These are phyloP conservation scores for Formica exsecta DNA, from an alignment of 1,140 invertebrate genomes.

Conservation along the genomic window DNA sequence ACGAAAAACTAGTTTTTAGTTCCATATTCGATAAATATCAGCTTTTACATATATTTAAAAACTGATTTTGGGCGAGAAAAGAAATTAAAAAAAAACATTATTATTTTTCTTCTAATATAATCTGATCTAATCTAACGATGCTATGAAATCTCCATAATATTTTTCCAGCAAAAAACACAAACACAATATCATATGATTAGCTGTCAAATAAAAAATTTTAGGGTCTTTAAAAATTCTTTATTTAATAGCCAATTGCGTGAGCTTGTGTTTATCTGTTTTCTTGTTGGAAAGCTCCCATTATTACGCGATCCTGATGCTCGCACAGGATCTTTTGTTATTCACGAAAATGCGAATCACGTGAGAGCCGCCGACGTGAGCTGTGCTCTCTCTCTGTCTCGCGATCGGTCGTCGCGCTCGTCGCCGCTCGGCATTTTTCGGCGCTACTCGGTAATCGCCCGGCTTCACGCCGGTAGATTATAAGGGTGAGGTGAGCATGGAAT, in stretches of 20 bases:
- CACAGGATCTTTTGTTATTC: background rate
- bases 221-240: too few species aligned
- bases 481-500: background rate
- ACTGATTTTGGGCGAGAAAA: too few species aligned
- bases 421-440: background rate
- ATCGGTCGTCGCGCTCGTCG: background rate
- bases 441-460: background rate
- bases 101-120: background rate
- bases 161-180: background rate
- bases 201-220: too few species aligned
- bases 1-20: background rate
- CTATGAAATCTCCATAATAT: background rate
- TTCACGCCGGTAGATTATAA: background rate
- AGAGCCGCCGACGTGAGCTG: background rate
- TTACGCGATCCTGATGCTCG: background rate
- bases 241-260: too few species aligned
- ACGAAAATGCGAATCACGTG: conserved; percentile 1
- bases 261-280: too few species aligned
- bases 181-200: too few species aligned
- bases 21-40: background rate
- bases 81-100: too few species aligned
- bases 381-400: background rate
- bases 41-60: too few species aligned
- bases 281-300: too few species aligned
- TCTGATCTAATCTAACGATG: background rate